Evolutionary conservation across 2,888 invertebrate genomes (phyloP), one percentile per base, ranked within the genome.

Genomic region (Argyresthia albistria): DNA sequence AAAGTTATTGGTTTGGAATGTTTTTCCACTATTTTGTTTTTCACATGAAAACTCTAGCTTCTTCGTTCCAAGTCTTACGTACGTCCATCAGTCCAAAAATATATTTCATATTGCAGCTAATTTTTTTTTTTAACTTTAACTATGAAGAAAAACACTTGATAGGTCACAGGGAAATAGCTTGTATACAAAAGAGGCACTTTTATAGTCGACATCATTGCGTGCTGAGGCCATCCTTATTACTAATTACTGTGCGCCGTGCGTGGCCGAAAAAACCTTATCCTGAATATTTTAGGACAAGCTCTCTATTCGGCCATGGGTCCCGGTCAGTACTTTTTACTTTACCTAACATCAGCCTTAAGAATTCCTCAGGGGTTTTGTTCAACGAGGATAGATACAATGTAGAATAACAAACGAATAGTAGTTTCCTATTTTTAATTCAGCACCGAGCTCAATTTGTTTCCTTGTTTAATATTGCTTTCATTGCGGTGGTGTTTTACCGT

Each of bases 221-320:
- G 82, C 64, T 61, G 59, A 63, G 70, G 69, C 65, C 73, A 67
- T 67, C 70, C 74, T 61, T 72, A 72, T 76, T 72, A 75, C 66
- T 76, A 76, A 80, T 77, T 75, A 74, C 71, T 58, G 62, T 62
- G 59, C 60, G 67, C 61, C 74, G 73, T 77, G 80, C 80, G 79
- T 80, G 80, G 63, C 59, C 54, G 58, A 56, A 57, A 58, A 66
- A 65, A 63, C 67, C 67, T 62, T 57, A 69, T 74, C 70, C 72
- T 79, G 76, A 79, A 79, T 79, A 79, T 77, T 79, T 79, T 69
- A 77, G 72, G 72, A 73, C 67, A 57, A 56, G 63, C 60, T 62
- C 61, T 70, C 66, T 61, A 60, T 73, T 69, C 67, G 67, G 62
- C 64, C 61, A 58, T 54, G 58, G 61, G 61, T 60, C 64, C 11